Base-by-base conservation (phyloP, 2,888 invertebrate genomes). In the Eugnorisma glareosa region DNA sequence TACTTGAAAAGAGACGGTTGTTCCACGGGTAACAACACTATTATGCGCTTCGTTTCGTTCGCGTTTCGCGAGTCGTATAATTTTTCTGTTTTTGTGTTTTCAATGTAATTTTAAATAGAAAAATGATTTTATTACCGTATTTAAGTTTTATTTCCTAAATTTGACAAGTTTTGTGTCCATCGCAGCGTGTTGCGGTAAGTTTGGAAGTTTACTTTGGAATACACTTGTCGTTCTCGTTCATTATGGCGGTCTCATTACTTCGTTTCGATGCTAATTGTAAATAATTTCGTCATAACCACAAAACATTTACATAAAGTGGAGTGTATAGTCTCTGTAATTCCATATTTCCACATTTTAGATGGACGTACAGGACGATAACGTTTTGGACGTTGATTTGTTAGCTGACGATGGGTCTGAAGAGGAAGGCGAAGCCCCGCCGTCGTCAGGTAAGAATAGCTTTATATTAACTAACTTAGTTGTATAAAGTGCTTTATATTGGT, bases 401-500 rank as follows among this genome's bases (percentile, higher is more conserved):
- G 98, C 97, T 89, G 98, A 97, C 86, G 98, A 98, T 92, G 98
- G 97, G 84, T 98, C 98, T 63, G 98, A 98, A 91, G 97, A 98
- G 81, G 98, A 98, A 89, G 98, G 98, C 88, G 98, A 98, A 93
- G 98, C 95, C 85, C 96, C 95, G 90, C 96, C 95, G 90, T 96
- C 96, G 86, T 95, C 96, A 93, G 97, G 97, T 96, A 97, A 88
- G 97, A 97, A 82, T 11, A 64, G 10, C 43, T 35, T 13, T 43
- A 64, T 31, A 2, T 0, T 66, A 43, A 28, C 7, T 40, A 13
- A 67, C 57, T 64, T 10, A 71, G 37, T 35, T 13, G 21, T 79
- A n/a, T 8, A 21, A 37, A n/a, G 21, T 59, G 28, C 18, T 71
- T 11, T 8, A 1, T 4, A 31, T 35, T 45, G 24, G 51, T 37